Percentiles rank a stretch among this genome's conserved stretches.
phyloP scores from a whole-genome alignment of 2,797 vertebrate species.

The Schizopygopsis malacanthus region DNA sequence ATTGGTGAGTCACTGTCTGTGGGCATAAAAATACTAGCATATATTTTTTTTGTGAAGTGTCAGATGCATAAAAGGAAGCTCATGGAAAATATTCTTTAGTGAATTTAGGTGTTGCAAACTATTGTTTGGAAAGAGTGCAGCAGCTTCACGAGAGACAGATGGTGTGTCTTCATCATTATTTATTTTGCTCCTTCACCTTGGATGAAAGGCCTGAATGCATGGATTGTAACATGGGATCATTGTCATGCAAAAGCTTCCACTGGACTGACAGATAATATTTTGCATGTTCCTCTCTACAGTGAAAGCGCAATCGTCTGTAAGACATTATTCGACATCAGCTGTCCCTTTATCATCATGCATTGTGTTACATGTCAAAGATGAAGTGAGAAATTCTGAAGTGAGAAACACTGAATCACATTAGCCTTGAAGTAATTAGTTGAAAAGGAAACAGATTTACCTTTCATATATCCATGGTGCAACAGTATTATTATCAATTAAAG shows the following conservation, averaged over 20 bases:
- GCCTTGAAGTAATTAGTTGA: background rate
- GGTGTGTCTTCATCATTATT: conserved; percentile 21
- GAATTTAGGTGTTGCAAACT: background rate
- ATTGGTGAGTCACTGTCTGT: background rate
- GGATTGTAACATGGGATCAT: conserved; percentile 3
- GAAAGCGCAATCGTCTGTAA: background rate
- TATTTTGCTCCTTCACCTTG: conserved; percentile 23
- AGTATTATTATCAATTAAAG: background rate
- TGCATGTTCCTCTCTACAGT: background rate
- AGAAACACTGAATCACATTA: background rate
- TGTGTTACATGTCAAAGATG: conserved; percentile 3
- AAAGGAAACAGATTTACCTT: background rate
- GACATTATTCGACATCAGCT: background rate
- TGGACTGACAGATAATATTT: conserved; percentile 5
- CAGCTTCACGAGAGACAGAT: conserved; percentile 40
- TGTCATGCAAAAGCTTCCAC: background rate
- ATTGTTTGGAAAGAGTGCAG: background rate
- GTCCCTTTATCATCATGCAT: background rate
- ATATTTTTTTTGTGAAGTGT: background rate
- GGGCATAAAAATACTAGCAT: conserved; percentile 14
- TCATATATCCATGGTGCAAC: background rate
- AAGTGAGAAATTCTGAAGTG: background rate
- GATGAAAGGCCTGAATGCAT: conserved; percentile 7
- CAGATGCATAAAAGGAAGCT: conserved; percentile 8
- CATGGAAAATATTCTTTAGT: background rate